Evolutionary conservation across 2,113 vertebrate genomes (phyloP).

Genomic region (Chionis minor): DNA sequence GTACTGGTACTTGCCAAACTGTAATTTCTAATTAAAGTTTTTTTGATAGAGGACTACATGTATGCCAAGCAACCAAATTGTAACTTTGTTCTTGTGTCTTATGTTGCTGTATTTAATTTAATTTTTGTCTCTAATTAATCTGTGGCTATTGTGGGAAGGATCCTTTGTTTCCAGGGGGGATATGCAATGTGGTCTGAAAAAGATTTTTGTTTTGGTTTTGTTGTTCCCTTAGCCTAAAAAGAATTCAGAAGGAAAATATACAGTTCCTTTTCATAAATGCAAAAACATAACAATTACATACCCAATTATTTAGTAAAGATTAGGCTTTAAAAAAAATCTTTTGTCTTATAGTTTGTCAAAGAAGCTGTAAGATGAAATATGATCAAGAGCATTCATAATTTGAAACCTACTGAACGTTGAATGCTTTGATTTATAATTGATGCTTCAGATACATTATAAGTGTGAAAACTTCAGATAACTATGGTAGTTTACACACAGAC

Average conservation of each 20-base stretch:
- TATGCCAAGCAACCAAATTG: slow-evolving; percentile 6
- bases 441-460: slow-evolving; percentile 60
- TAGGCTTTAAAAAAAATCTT: slow-evolving; percentile 61
- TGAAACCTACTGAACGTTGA: slow-evolving; percentile 59
- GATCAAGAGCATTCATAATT: slow-evolving; percentile 68
- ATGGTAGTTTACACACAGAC: slow-evolving; percentile 61
- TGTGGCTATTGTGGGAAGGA: neutral
- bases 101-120: neutral
- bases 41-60: neutral
- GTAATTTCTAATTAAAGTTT: slow-evolving; percentile 26
- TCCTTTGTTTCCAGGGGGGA: neutral
- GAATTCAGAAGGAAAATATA: neutral
- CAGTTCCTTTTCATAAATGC: slow-evolving; percentile 34
- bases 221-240: neutral
- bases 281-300: slow-evolving; percentile 70
- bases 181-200: neutral
- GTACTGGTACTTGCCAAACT: neutral
- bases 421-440: slow-evolving; percentile 72
- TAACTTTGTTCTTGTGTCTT: neutral
- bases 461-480: slow-evolving; percentile 58
- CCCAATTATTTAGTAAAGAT: slow-evolving; percentile 71
- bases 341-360: slow-evolving; percentile 67
- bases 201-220: neutral
- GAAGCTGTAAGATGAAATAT: slow-evolving; percentile 60
- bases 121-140: neutral